These are phyloP conservation scores for Mionectes macconnelli DNA, from an alignment of 2,113 vertebrate genomes.

Conservation along the genomic window DNA sequence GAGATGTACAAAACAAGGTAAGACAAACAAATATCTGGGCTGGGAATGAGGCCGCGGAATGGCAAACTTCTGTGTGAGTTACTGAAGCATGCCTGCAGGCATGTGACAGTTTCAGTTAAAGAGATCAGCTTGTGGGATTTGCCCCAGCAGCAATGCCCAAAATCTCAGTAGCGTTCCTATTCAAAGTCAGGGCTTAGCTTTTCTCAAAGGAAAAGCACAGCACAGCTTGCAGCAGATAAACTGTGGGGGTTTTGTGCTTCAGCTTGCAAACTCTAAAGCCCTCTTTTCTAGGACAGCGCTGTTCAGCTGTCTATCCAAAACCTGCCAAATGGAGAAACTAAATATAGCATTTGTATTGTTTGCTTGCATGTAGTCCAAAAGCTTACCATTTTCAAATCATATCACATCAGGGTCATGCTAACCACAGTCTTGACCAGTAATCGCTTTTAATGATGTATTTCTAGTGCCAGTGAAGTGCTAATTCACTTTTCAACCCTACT, in stretches of 20 bases:
- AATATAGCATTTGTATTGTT: not conserved
- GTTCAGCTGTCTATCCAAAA: not conserved
- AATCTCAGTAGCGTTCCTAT: fast-evolving
- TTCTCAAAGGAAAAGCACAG: not conserved
- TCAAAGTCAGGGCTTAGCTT: not conserved
- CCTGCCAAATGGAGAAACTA: not conserved
- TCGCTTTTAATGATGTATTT: not conserved
- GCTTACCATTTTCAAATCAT: not conserved
- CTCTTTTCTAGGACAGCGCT: not conserved
- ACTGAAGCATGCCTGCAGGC: not conserved
- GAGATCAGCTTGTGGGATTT: not conserved
- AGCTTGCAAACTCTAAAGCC: not conserved
- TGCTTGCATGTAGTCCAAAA: not conserved
- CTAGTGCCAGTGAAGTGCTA: not conserved
- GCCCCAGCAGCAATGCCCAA: not conserved
- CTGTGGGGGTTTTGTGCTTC: not conserved
- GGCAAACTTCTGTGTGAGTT: not conserved
- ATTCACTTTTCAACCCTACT: not conserved
- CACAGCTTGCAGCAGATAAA: not conserved
- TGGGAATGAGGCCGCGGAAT: not conserved
- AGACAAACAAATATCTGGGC: not conserved
- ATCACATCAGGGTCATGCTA: not conserved
- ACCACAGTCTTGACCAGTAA: not conserved
- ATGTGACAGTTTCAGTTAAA: not conserved
- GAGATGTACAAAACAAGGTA: not conserved